Conservation (phyloP, 2,113 vertebrate genomes). For the Amazona vittata region DNA sequence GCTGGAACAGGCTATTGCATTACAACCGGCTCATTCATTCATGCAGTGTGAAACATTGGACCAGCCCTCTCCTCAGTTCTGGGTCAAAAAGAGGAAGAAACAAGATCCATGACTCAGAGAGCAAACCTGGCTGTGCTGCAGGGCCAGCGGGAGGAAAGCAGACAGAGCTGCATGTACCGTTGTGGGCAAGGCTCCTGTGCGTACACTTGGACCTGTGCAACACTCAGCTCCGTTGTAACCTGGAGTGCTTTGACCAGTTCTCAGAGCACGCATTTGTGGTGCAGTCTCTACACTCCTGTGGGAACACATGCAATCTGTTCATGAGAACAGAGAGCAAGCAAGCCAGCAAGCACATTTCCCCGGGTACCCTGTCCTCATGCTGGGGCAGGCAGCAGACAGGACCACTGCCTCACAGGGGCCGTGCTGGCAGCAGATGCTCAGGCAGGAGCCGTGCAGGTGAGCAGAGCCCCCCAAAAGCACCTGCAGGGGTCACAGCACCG, state of each 20-base stretch:
- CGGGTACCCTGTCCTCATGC: not conserved
- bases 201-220: not conserved
- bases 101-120: not conserved
- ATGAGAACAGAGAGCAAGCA: not conserved
- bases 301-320: not conserved
- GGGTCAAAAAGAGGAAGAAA: not conserved
- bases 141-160: not conserved
- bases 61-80: not conserved
- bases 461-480: not conserved
- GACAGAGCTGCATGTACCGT: rapidly evolving
- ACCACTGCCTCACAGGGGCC: not conserved
- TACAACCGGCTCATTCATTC: not conserved
- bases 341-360: not conserved
- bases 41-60: not conserved
- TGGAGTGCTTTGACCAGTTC: not conserved
- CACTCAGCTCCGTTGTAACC: not conserved
- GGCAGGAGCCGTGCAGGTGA: not conserved
- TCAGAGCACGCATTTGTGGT: not conserved
- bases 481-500: not conserved
- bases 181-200: not conserved
- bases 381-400: not conserved
- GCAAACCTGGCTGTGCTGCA: not conserved
- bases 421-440: not conserved
- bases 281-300: not conserved
- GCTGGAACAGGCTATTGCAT: not conserved